phyloP scores from a whole-genome alignment of 2,113 vertebrate genomes.

The Hystrix brachyura region DNA sequence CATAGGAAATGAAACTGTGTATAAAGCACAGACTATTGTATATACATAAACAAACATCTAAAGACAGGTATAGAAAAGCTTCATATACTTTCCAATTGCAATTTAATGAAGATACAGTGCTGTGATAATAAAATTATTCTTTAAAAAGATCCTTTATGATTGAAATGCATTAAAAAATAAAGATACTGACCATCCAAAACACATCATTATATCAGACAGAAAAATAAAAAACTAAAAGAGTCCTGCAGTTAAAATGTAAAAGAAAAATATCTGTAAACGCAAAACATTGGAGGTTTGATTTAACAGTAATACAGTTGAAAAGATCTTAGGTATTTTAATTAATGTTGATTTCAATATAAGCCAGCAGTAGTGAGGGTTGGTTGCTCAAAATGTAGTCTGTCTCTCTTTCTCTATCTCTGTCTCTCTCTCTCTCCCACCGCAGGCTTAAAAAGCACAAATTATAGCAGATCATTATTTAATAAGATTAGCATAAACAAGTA shows the following conservation, averaged over 20 bases:
- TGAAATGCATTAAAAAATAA: conserved; percentile 42
- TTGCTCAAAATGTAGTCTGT: neutral
- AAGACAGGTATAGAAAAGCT: neutral
- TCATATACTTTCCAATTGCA: neutral
- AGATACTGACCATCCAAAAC: neutral
- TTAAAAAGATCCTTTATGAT: neutral
- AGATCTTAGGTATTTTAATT: neutral
- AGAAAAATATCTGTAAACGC: neutral
- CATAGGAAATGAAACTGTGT: neutral
- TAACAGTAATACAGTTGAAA: neutral
- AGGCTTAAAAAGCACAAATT: neutral
- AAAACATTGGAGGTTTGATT: neutral
- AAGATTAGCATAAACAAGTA: neutral
- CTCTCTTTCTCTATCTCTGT: neutral
- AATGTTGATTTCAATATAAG: neutral
- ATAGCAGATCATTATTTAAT: neutral
- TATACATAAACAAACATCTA: neutral
- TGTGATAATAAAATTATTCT: neutral
- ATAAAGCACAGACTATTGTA: neutral
- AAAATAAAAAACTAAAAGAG: neutral
- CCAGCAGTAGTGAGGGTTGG: neutral
- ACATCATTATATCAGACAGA: neutral
- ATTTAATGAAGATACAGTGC: neutral
- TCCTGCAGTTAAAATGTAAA: conserved; percentile 16
- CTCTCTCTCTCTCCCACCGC: neutral